Evolutionary conservation across 2,113 vertebrate genomes (phyloP), one percentile per base, ranked within the genome.

Genomic region (Alectura lathami): DNA sequence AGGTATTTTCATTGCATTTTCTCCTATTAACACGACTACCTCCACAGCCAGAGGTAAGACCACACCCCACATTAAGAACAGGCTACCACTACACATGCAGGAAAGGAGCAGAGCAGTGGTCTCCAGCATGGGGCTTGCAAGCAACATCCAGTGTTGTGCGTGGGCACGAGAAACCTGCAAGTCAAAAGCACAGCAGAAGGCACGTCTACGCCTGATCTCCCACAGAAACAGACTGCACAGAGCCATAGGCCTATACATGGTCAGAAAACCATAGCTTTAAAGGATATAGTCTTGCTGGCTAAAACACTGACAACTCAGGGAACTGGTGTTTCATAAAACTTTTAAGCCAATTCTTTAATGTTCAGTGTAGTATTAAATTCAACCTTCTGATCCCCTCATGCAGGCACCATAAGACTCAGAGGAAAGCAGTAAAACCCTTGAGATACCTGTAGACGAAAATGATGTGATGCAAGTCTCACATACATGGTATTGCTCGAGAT

Each of bases 401-500:
- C 42, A 78, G 27, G 29, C 6, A 38, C 47, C 4, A 4, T 0
- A 59, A 43, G 40, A 45, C 38, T 45, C 40, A 8, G 9, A 83
- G 66, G 34, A 15, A 54, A 60, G 57, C 53, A n/a, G 21, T 4
- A 64, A 85, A 90, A 50, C 9, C 29, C 13, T 67, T 24, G 32
- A 54, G 57, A 59, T 23, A 45, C 6, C 56, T 82, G 60, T 5
- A 72, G 56, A 74, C 54, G 21, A 72, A 82, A 92, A 63, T 6
- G 48, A 59, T 1, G 16, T 0, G 2, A 22, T 18, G 38, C 50
- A 88, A 83, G 18, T 18, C 15, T 45, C 8, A 0, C 3, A 3
- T 10, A 27, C 17, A 14, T 29, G 20, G 30, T 40, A 56, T 21
- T 15, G 43, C 57, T 9, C 8, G 15, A 91, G 29, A 78, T 50